These are phyloP conservation scores for Corythornis madagascariensis DNA, from an alignment of 2,113 vertebrate genomes.

Conservation along the genomic window DNA sequence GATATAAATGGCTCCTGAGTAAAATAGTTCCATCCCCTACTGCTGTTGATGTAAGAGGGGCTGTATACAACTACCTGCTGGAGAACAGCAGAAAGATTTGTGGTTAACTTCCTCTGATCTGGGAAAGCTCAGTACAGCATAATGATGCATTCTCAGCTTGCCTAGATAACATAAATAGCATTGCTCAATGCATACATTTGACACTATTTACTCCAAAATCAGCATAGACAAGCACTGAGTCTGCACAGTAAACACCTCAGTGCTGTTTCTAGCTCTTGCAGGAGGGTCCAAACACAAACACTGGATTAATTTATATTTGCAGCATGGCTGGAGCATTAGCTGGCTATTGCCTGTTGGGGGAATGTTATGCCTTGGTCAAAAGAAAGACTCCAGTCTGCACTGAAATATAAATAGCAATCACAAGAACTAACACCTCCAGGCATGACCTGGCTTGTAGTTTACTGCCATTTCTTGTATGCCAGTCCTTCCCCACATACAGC, in stretches of 20 bases:
- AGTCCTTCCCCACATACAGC: not conserved
- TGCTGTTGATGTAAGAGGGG: constrained; percentile 1
- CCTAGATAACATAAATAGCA: constrained; percentile 37
- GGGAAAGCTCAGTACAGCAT: not conserved
- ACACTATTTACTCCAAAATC: constrained; percentile 34
- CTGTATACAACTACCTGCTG: constrained; percentile 2
- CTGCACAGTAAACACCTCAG: constrained; percentile 11
- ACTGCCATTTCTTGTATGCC: not conserved
- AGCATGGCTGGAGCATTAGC: not conserved
- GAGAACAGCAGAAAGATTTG: constrained; percentile 25
- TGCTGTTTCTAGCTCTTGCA: not conserved
- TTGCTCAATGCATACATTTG: constrained; percentile 3
- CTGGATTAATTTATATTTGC: constrained; percentile 1
- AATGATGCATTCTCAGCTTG: constrained; percentile 43
- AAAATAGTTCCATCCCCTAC: not conserved
- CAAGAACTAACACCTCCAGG: constrained; percentile 25
- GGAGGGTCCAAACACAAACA: not conserved
- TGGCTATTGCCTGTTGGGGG: not conserved
- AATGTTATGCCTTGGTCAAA: not conserved
- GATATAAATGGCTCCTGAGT: constrained; percentile 5
- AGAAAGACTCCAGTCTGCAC: constrained; percentile 14
- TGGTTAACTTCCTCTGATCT: not conserved
- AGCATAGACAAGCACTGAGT: not conserved
- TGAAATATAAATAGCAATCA: constrained; percentile 23
- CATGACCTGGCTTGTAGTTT: not conserved